Percentiles rank a stretch among this genome's conserved stretches.
phyloP scores from a whole-genome alignment of 2,888 invertebrate genomes.

The Pecten maximus region DNA sequence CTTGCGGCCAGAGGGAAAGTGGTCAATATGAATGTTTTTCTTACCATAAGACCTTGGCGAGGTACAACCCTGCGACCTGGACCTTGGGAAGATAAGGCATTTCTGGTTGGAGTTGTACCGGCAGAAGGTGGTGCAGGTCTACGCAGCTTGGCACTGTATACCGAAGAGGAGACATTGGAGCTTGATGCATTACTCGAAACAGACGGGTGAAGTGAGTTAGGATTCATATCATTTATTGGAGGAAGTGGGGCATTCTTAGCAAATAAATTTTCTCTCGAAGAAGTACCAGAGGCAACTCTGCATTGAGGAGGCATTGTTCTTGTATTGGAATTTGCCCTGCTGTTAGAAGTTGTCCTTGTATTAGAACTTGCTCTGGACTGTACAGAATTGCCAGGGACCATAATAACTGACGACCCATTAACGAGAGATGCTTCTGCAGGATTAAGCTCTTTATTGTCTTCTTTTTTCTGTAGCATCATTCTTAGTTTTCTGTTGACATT shows the following conservation, averaged over 20 bases:
- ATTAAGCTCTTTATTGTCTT: conserved; percentile 46
- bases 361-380: conserved; percentile 33
- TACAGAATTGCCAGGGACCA: conserved; percentile 43
- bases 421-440: conserved; percentile 45
- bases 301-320: neutral
- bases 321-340: neutral
- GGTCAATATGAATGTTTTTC: no score
- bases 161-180: conserved; percentile 28
- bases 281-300: neutral
- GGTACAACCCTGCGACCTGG: neutral
- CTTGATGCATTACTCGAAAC: conserved; percentile 31
- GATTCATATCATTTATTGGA: conserved; percentile 44
- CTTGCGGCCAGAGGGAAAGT: no score
- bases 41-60: conserved; percentile 24
- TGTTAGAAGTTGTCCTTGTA: neutral
- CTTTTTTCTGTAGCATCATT: conserved; percentile 67
- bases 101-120: neutral
- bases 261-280: conserved; percentile 30
- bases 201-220: neutral
- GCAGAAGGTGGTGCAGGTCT: conserved; percentile 42
- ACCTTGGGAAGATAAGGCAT: conserved; percentile 16
- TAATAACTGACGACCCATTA: conserved; percentile 46
- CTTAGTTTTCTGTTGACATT: conserved; percentile 72
- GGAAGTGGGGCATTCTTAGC: conserved; percentile 47
- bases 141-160: conserved; percentile 51